phyloP scores from a whole-genome alignment of 2,797 vertebrate species.

The Rhabdophis nuchalis region DNA sequence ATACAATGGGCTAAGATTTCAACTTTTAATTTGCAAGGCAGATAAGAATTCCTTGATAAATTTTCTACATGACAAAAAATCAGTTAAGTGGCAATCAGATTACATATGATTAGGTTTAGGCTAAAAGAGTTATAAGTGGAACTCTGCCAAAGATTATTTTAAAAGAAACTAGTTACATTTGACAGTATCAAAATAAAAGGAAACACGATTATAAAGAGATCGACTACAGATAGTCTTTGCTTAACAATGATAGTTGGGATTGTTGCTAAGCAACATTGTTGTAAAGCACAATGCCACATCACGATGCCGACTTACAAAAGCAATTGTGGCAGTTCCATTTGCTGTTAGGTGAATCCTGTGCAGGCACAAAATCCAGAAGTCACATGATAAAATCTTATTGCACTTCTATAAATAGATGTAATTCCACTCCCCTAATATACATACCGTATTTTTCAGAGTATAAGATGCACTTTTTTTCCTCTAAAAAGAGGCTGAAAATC shows the following conservation, averaged over 20 bases:
- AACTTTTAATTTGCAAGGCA: neutral
- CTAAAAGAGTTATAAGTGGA: neutral
- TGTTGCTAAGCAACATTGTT: neutral
- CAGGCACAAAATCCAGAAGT: neutral
- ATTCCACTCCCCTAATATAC: constrained; percentile 7
- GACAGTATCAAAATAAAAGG: neutral
- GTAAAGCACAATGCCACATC: neutral
- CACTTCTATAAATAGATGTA: neutral
- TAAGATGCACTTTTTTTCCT: too few relatives aligned
- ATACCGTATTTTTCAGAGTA: too few relatives aligned
- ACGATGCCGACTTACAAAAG: neutral
- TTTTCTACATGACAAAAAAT: neutral
- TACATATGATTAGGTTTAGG: constrained; percentile 9
- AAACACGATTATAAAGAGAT: neutral
- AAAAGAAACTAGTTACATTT: neutral
- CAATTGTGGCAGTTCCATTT: neutral
- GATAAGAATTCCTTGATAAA: neutral
- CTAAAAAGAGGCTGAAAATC: too few relatives aligned
- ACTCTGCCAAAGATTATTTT: neutral
- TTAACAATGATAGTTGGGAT: neutral
- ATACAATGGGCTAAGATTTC: neutral
- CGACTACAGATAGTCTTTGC: neutral
- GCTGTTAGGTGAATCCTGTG: neutral
- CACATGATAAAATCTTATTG: neutral
- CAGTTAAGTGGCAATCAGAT: constrained; percentile 24